phyloP scores from a whole-genome alignment of 2,113 vertebrate genomes.

The Stercorarius parasiticus region DNA sequence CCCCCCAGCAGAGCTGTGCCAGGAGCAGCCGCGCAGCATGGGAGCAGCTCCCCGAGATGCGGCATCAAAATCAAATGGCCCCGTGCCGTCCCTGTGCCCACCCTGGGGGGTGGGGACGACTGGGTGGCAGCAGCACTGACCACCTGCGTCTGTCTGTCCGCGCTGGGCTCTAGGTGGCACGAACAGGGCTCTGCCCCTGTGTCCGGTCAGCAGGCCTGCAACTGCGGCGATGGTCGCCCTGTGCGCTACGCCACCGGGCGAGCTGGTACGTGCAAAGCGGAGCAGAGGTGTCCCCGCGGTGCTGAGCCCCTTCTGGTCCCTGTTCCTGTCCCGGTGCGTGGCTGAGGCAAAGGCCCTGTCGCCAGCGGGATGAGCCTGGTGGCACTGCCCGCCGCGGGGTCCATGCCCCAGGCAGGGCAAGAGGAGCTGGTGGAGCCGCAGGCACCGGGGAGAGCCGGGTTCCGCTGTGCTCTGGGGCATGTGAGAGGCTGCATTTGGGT shows the following conservation, averaged over 20 bases:
- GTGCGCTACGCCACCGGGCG: not conserved
- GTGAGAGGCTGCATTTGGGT: accelerated
- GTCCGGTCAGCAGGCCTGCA: not conserved
- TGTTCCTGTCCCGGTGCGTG: accelerated
- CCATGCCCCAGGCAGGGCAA: not conserved
- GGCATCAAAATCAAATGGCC: not conserved
- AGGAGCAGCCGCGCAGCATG: not conserved
- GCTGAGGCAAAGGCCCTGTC: not conserved
- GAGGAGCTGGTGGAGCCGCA: not conserved
- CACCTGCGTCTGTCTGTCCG: accelerated
- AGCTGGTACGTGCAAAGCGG: not conserved
- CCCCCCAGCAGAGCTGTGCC: too few relatives aligned
- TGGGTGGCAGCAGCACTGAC: not conserved
- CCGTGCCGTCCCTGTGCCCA: too few relatives aligned
- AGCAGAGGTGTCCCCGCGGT: not conserved
- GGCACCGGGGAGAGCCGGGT: not conserved
- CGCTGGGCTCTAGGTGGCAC: not conserved
- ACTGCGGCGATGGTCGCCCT: not conserved
- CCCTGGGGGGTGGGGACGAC: not conserved
- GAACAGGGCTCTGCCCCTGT: not conserved
- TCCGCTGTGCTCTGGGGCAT: not conserved
- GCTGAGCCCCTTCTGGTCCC: not conserved
- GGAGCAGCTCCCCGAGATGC: not conserved
- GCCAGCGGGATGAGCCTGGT: not conserved
- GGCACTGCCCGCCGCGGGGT: not conserved